phyloP scores from a whole-genome alignment of 2,113 vertebrate genomes.

The Colossoma macropomum region DNA sequence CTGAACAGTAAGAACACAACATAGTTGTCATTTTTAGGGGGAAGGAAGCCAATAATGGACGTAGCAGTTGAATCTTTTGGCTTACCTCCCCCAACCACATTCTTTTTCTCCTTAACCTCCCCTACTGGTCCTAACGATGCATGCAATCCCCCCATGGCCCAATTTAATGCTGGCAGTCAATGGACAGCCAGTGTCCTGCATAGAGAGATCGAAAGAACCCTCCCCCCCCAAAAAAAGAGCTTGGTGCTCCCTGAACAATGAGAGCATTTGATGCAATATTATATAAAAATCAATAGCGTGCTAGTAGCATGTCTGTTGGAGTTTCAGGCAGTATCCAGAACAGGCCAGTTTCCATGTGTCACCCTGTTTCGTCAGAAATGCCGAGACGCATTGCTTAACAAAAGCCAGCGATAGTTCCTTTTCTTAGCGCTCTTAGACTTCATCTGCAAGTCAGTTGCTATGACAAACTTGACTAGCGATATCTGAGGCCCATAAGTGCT shows the following conservation, averaged over 20 bases:
- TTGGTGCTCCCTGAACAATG: slow-evolving; percentile 59
- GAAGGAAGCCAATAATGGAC: slow-evolving; percentile 32
- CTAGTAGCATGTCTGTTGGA: slow-evolving; percentile 34
- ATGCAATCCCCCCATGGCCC: slow-evolving; percentile 64
- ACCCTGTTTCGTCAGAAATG: slow-evolving; percentile 32
- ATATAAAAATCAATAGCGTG: slow-evolving; percentile 64
- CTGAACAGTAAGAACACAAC: slow-evolving; percentile 23
- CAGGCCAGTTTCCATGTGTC: slow-evolving; percentile 29
- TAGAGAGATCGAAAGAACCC: slow-evolving; percentile 44
- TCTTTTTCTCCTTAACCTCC: slow-evolving; percentile 31
- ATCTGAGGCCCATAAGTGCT: slow-evolving; percentile 3
- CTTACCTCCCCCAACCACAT: slow-evolving; percentile 15
- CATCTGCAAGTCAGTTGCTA: slow-evolving; percentile 24
- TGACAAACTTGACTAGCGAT: slow-evolving; percentile 27
- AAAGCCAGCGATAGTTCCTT: not conserved
- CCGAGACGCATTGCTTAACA: not conserved
- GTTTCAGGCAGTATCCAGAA: slow-evolving; percentile 23
- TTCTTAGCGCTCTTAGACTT: not conserved
- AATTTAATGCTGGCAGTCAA: slow-evolving; percentile 67
- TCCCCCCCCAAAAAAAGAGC: slow-evolving; percentile 22
- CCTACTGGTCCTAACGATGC: slow-evolving; percentile 58
- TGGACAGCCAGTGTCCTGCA: slow-evolving; percentile 48
- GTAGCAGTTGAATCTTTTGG: slow-evolving; percentile 17
- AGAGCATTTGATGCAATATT: slow-evolving; percentile 64
- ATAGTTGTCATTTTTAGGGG: slow-evolving; percentile 43